Evolutionary conservation across 1,140 invertebrate genomes (phyloP), one percentile per base, ranked within the genome.

Genomic region (Coenobita brevimanus): DNA sequence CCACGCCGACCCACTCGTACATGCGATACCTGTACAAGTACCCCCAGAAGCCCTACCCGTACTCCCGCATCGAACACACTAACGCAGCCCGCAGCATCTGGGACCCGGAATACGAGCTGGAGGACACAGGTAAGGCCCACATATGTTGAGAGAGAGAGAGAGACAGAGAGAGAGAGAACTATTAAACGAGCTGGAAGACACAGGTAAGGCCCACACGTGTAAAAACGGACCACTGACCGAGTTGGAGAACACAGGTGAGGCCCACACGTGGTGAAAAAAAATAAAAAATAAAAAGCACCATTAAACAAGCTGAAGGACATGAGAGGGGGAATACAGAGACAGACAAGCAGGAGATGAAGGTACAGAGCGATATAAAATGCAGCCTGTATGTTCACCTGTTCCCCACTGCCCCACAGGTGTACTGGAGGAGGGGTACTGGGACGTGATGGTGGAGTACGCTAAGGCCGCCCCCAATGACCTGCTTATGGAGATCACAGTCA

Each of bases 11-110:
- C 46, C 92, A 93, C 89, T 92, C 92, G 57, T 93, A 93, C 90
- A 93, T 93, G 92, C 91, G 91, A 69, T 91, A 91, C 3, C 91
- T 93, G n/a, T 93, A 93, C 90, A 93, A 93, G 89, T 93, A 93
- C 90, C 93, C 93, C 0, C 93, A 93, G 71, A 30, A 82, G 3
- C 90, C 78, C 15, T 93, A 91, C 89, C 93, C 93, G 2, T 93
- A 93, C 88, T 30, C 86, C 24, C 24, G 92, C 24, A 82, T 93
- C 0, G 90, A 91, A 36, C 83, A 90, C 15, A 92, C 92, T 62
- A 93, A 93, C 82, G 62, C 62, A 8, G 82, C 75, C 10, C 86
- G 92, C n/a, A 89, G 84, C 2, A 89, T 91, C 10, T 17, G 80
- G 0, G 91, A 92, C n/a, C 91, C 90, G 4, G 93, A 93, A 83